Conservation (phyloP, 2,888 invertebrate species). For the Tridacna gigas region DNA sequence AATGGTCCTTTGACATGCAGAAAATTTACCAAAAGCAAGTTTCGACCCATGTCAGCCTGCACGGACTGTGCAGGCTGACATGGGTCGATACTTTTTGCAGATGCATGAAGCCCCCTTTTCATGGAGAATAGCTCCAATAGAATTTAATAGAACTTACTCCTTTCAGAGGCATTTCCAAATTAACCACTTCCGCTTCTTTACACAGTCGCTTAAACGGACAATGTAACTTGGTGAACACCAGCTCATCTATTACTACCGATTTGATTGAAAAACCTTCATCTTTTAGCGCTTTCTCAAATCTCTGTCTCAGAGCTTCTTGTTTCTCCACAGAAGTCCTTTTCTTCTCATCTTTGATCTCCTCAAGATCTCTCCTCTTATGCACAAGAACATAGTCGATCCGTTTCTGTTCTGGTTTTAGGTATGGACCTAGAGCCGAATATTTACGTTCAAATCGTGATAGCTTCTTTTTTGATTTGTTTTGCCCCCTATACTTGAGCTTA, state of each 20-base stretch:
- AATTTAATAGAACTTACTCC: slow-evolving; percentile 74
- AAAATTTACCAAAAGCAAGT: too few species aligned
- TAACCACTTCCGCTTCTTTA: slow-evolving; percentile 82
- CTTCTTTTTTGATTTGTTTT: slow-evolving; percentile 46
- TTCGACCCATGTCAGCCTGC: too few species aligned
- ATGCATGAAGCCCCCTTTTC: too few species aligned
- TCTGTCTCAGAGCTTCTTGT: slow-evolving; percentile 55
- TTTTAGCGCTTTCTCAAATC: slow-evolving; percentile 76
- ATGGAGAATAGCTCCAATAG: too few species aligned
- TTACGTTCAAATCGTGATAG: slow-evolving; percentile 68
- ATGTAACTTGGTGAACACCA: slow-evolving; percentile 77
- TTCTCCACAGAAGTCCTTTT: slow-evolving; percentile 49
- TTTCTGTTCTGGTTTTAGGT: slow-evolving; percentile 72
- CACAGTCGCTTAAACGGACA: slow-evolving; percentile 83
- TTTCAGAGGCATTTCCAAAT: slow-evolving; percentile 83
- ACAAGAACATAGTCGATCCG: slow-evolving; percentile 83
- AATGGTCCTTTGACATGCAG: too few species aligned
- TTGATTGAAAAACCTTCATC: slow-evolving; percentile 80
- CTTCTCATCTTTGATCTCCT: slow-evolving; percentile 45
- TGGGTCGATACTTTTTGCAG: too few species aligned
- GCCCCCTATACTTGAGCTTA: slow-evolving; percentile 48
- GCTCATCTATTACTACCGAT: slow-evolving; percentile 63
- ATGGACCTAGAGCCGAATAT: slow-evolving; percentile 72
- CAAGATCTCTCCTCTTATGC: slow-evolving; percentile 64
- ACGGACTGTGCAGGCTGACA: too few species aligned